Percentiles rank a stretch among this genome's conserved stretches.
phyloP scores from a whole-genome alignment of 2,797 vertebrate genomes.

The Spea hammondii region DNA sequence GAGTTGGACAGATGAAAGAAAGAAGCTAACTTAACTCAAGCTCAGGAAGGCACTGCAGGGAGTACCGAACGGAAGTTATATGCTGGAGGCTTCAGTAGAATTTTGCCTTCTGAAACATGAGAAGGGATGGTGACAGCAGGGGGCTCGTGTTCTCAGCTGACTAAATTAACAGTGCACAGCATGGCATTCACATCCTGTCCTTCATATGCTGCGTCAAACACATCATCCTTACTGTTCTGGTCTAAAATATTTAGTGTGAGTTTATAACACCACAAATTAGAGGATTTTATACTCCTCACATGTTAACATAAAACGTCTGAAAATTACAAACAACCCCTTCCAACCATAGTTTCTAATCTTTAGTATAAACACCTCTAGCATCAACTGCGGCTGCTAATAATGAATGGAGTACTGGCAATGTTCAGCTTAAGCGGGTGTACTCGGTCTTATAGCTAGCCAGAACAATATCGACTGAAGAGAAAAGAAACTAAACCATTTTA shows the following conservation, averaged over 20 bases:
- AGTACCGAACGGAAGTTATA: slow-evolving; percentile 18
- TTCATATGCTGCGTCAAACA: slow-evolving; percentile 19
- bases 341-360: background rate
- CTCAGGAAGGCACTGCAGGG: slow-evolving; percentile 22
- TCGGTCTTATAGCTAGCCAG: too few relatives aligned
- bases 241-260: slow-evolving; percentile 18
- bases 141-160: slow-evolving; percentile 46
- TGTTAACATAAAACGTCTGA: slow-evolving; percentile 6
- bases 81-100: slow-evolving; percentile 22
- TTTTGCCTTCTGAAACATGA: slow-evolving; percentile 38
- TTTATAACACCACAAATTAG: background rate
- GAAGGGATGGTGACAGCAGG: slow-evolving; percentile 34
- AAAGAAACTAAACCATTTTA: too few relatives aligned
- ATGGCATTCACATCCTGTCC: slow-evolving; percentile 37
- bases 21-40: slow-evolving; percentile 25
- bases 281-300: slow-evolving; percentile 1
- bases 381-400: too few relatives aligned
- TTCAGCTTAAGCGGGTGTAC: too few relatives aligned
- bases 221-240: background rate
- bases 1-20: slow-evolving; percentile 33
- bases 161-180: slow-evolving; percentile 48
- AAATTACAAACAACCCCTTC: background rate
- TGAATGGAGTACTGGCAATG: too few relatives aligned
- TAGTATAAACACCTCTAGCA: too few relatives aligned
- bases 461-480: too few relatives aligned